phyloP scores from a whole-genome alignment of 2,888 invertebrate species.

The Tetranychus truncatus region DNA sequence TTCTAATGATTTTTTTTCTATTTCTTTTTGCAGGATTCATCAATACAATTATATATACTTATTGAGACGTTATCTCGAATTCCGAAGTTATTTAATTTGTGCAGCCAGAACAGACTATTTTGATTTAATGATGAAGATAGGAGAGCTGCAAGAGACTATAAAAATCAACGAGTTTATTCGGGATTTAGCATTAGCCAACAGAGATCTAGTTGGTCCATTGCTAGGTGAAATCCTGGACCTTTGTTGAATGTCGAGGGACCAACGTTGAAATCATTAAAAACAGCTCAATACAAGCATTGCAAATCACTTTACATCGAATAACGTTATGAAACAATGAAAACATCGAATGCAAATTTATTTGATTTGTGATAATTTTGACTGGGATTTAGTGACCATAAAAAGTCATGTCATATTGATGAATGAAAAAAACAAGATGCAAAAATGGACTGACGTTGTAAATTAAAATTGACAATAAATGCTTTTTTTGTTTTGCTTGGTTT shows the following conservation, averaged over 20 bases:
- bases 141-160: slow-evolving; percentile 48
- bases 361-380: no score
- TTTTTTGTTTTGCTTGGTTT: no score
- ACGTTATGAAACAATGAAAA: no score
- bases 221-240: background rate
- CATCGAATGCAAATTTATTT: no score
- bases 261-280: no score
- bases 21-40: slow-evolving; percentile 20
- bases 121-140: slow-evolving; percentile 71
- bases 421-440: no score
- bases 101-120: slow-evolving; percentile 41
- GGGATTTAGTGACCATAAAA: no score
- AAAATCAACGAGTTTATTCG: background rate
- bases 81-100: slow-evolving; percentile 20
- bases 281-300: no score
- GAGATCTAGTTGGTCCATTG: background rate
- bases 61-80: slow-evolving; percentile 24
- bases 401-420: no score
- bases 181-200: background rate
- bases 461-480: no score
- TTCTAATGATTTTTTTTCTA: background rate
- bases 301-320: no score
- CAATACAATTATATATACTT: slow-evolving; percentile 25
- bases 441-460: no score
- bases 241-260: background rate